Evolutionary conservation across 2,113 vertebrate species (phyloP), one percentile per base, ranked within the genome.

Genomic region (Clarias magur): DNA sequence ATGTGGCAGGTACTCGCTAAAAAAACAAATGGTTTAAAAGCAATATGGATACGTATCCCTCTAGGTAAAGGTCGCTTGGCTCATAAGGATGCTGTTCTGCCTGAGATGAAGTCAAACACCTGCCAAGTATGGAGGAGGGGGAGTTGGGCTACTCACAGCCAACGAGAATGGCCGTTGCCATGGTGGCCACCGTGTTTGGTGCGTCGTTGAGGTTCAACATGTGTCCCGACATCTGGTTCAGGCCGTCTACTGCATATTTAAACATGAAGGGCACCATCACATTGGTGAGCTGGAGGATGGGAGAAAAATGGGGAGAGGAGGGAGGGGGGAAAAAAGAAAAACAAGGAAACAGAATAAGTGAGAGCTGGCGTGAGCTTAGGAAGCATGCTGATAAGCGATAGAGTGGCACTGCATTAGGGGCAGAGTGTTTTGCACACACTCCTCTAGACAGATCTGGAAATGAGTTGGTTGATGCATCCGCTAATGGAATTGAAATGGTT

Each of bases 221-320:
- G 89, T 97, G 96, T 94, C 97, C 98, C 86, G 98, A 99, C 91
- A 99, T 93, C 96, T 99, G 96, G 96, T 99, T 99, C 91, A 99
- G 97, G 94, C 86, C 95, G 93, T 99, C 98, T 93, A 99, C 97
- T 90, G 96, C 98, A 93, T 98, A 98, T 95, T 99, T 99, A 96
- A 99, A 99, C 98, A 99, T 99, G 97, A 99, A 98, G 90, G 98
- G 98, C 93, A 99, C 98, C 92, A 93, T 86, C 84, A 99, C 97
- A 90, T 99, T 99, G 95, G 98, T 97, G 89, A 96, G 93, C 98
- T 99, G 93, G 92, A 93, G 85, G 62, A 85, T 53, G 27, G 38
- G 84, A 48, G 27, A 3, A 38, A 57, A 60, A 72, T 15, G n/a
- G 65, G 17, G 76, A 59, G 63, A 72, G n/a, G 27, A 21, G 13